Base-by-base conservation (phyloP, 1,140 invertebrate genomes). In the Micrasema longulum region DNA sequence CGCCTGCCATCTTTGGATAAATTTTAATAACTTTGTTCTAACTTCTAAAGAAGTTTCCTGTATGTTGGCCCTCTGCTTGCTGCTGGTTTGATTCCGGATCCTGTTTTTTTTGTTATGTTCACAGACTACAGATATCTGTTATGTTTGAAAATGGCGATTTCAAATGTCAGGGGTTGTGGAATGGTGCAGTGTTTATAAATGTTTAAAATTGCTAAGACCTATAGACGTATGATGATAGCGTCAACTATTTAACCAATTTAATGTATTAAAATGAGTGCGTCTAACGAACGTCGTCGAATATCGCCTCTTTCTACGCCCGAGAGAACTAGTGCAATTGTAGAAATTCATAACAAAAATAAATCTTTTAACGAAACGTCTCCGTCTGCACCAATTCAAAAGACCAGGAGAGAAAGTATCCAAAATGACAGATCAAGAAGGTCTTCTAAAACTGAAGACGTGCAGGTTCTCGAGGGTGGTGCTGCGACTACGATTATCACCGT, bases 381-480 rank as follows among this genome's bases (percentile, higher is more conserved):
- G 12, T 47, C 71, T 18, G 36, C 52, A 1, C 11, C 41, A 5
- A 10, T 47, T 60, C 69, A 41, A 6, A 50, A 26, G 31, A 48
- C 55, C 16, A 64, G 69, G 43, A 43, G 50, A 43, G 60, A 71
- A 35, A 70, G 60, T 22, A 18, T 47, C n/a, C 57, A 71, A 26
- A 62, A 45, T 36, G 69, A 78, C 65, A 70, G 69, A 82, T 84
- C 68, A 7, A 60, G 68, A 81, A 84, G 83, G 78, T 80, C 83
- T 67, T 80, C 80, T 26, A 83, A 83, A 60, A 80, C 80, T 73
- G 78, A 73, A 0, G 83, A 83, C 55, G 76, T 77, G 5, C 81
- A 78, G 41, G 80, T 82, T 57, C 26, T 31, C n/a, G 80, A 84
- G 73, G 83, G 77, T 18, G 82, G 83, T 68, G 79, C 84, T 73